Evolutionary conservation across 1,140 invertebrate genomes (phyloP).

Genomic region (Acromyrmex charruanus): DNA sequence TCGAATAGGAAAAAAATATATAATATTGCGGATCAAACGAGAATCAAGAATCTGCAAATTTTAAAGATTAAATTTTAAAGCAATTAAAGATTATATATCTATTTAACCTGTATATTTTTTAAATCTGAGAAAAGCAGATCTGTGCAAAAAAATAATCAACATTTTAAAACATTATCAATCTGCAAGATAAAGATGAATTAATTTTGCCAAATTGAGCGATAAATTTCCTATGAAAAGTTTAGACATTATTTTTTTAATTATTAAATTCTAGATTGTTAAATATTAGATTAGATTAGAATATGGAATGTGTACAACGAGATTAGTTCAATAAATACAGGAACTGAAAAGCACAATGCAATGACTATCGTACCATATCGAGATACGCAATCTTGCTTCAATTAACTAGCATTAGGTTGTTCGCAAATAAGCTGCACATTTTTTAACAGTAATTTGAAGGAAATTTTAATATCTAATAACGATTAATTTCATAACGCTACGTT

Average conservation of each 20-base stretch:
- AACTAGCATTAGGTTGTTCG: not conserved
- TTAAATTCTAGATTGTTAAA: slow-evolving; percentile 24
- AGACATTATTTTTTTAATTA: not conserved
- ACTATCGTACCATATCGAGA: slow-evolving; percentile 3
- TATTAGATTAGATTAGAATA: slow-evolving; percentile 34
- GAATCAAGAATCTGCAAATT: not conserved
- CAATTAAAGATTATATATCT: slow-evolving; percentile 1
- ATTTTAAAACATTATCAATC: not conserved
- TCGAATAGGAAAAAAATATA: not conserved
- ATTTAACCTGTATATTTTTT: not conserved
- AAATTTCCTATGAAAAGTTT: not conserved
- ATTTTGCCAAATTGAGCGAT: not conserved
- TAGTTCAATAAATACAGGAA: slow-evolving; percentile 64
- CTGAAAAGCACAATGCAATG: slow-evolving; percentile 39
- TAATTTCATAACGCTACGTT: not conserved
- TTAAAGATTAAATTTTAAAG: not conserved
- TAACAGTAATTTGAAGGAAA: not conserved
- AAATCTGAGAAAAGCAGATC: not conserved
- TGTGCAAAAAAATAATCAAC: not conserved
- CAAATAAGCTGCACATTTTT: slow-evolving; percentile 14
- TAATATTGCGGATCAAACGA: not conserved
- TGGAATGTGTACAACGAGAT: slow-evolving; percentile 8
- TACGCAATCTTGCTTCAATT: slow-evolving; percentile 23
- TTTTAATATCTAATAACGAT: not conserved
- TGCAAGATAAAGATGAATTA: not conserved